These are phyloP conservation scores for Tubulanus polymorphus DNA, from an alignment of 2,888 invertebrate species.

Conservation along the genomic window DNA sequence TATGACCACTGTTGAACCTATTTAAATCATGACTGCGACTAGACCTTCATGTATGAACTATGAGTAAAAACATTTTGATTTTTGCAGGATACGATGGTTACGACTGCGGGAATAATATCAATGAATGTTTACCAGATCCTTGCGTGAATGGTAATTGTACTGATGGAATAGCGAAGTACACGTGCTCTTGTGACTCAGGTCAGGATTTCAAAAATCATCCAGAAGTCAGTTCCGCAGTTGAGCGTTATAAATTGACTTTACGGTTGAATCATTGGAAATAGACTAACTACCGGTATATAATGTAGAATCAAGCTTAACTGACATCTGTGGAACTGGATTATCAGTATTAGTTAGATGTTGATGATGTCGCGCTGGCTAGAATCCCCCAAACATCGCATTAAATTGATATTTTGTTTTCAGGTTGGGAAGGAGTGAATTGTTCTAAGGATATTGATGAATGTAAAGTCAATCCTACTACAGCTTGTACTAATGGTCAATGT, in stretches of 20 bases:
- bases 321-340: too few relatives aligned
- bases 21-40: too few relatives aligned
- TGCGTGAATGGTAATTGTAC: conserved; percentile 25
- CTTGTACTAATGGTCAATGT: too few relatives aligned
- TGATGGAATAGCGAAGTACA: conserved; percentile 18
- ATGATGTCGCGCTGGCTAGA: too few relatives aligned
- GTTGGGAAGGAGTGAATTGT: conserved; percentile 59
- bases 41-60: too few relatives aligned
- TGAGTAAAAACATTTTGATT: too few relatives aligned
- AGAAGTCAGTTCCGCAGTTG: conserved; percentile 11
- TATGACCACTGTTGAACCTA: too few relatives aligned
- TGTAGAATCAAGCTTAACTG: too few relatives aligned
- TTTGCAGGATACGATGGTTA: conserved; percentile 29
- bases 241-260: neutral
- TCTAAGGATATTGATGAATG: conserved; percentile 35
- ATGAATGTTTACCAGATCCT: conserved; percentile 24
- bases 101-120: conserved; percentile 26
- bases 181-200: conserved; percentile 22
- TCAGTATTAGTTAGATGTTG: too few relatives aligned
- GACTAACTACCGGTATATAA: too few relatives aligned
- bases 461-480: neutral
- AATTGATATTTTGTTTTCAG: conserved; percentile 53
- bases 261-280: neutral
- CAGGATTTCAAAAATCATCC: too few relatives aligned
- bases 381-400: too few relatives aligned